phyloP scores from a whole-genome alignment of 1,140 invertebrate species.

The Drosophila subobscura region DNA sequence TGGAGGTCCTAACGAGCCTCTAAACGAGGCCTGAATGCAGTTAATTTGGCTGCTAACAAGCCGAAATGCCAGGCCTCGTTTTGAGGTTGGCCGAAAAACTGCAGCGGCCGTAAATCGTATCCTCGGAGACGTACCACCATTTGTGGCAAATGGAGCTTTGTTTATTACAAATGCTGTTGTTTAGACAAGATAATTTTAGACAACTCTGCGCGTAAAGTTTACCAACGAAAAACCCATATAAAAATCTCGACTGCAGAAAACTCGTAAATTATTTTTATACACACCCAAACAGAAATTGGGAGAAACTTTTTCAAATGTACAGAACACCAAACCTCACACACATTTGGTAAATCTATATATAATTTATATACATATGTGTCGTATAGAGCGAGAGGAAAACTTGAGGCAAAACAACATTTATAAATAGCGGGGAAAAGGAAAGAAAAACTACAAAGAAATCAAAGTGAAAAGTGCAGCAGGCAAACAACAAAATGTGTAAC shows the following conservation, averaged over 20 bases:
- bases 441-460: conserved; percentile 54
- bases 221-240: conserved; percentile 22
- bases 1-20: conserved; percentile 18
- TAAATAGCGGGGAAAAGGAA: conserved; percentile 51
- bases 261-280: conserved; percentile 78
- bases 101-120: conserved; percentile 16
- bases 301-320: conserved; percentile 65
- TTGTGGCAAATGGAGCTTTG: conserved; percentile 15
- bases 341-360: conserved; percentile 1
- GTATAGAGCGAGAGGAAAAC: conserved; percentile 56
- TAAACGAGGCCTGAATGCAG: conserved; percentile 35
- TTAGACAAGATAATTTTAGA: conserved; percentile 51
- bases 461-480: conserved; percentile 70
- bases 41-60: conserved; percentile 25
- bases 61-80: conserved; percentile 13
- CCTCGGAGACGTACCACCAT: conserved; percentile 5
- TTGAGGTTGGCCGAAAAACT: conserved; percentile 30
- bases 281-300: conserved; percentile 30
- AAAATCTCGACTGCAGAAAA: conserved; percentile 66
- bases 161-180: conserved; percentile 29
- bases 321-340: conserved; percentile 26
- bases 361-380: conserved; percentile 36
- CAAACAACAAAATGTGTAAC: conserved; percentile 65
- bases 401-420: conserved; percentile 73
- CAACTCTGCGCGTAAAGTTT: conserved; percentile 50